Base-by-base conservation (phyloP, 2,888 invertebrate species). In the Ochropleura leucogaster region DNA sequence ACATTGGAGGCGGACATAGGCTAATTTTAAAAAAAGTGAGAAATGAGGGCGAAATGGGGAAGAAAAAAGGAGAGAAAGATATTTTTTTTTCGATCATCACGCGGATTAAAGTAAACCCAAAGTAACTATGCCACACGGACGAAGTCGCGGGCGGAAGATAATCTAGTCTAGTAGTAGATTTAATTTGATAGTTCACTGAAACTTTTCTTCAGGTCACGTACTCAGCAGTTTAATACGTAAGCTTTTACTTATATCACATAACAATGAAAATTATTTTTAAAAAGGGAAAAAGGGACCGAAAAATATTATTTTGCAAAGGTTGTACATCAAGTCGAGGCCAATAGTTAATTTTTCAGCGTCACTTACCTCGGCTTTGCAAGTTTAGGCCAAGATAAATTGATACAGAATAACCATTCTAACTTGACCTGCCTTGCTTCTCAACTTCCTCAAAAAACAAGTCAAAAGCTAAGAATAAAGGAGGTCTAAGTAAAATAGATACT, bases 271-370 rank as follows among this genome's bases (percentile, higher is more conserved):
- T 20, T 0, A 12, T 66, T 82, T 72, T 47, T n/a, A 10, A 42
- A 40, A 72, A 62, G 20, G 30, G 18, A 18, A 46, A 73, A 79
- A 57, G 63, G 10, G 10, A 20, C 40, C 66, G 51, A 77, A 81
- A 64, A 68, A 64, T 68, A 73, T 70, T 70, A 57, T 67, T 47
- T 79, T 77, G 81, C 80, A 87, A 84, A 81, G 77, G 70, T 72
- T 74, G 72, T 77, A 78, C 73, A 77, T 82, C 77, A 81, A 40
- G 47, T n/a, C 55, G 75, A 64, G 74, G 74, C 83, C 82, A 80
- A 85, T 84, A 84, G 82, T 84, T 84, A 87, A 87, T 89, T 89
- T 89, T 88, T 88, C 90, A 90, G 88, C 84, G 84, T 88, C 88
- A 88, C 84, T 88, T 87, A 87, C 88, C 84, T 87, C 72, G 68